A percentile compares a stretch with the other conserved stretches of the same genome.
Conservation (phyloP, 1,140 invertebrate genomes). For the Brachionus paranguensis region DNA sequence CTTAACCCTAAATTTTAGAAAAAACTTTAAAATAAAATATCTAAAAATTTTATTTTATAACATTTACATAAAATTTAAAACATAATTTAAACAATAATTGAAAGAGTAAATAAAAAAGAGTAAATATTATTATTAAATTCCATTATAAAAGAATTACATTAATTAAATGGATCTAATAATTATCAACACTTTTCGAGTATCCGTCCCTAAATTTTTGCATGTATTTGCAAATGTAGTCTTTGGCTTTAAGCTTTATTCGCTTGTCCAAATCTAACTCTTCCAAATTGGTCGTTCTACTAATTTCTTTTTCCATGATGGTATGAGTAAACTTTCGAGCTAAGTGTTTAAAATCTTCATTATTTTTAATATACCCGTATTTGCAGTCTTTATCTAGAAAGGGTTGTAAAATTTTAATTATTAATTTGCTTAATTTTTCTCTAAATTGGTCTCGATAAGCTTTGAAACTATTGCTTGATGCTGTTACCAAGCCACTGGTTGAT, state of each 20-base stretch:
- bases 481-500: neutral
- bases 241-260: conserved; percentile 52
- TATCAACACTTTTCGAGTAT: conserved; percentile 45
- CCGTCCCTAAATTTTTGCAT: conserved; percentile 77
- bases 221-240: conserved; percentile 88
- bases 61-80: neutral
- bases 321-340: conserved; percentile 90
- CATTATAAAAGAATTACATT: too few relatives aligned
- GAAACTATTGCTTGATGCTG: conserved; percentile 38
- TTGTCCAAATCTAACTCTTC: conserved; percentile 5
- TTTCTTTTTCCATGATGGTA: conserved; percentile 89
- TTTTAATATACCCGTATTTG: conserved; percentile 73
- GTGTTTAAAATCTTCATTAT: conserved; percentile 88
- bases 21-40: neutral
- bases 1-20: neutral
- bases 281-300: conserved; percentile 59
- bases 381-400: conserved; percentile 79
- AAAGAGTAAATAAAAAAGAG: neutral
- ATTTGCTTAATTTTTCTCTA: conserved; percentile 53
- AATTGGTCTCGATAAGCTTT: conserved; percentile 63
- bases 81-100: neutral
- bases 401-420: conserved; percentile 81
- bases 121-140: neutral
- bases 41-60: neutral
- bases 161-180: neutral